phyloP scores from a whole-genome alignment of 2,888 invertebrate genomes.

The Idaea dimidiata region DNA sequence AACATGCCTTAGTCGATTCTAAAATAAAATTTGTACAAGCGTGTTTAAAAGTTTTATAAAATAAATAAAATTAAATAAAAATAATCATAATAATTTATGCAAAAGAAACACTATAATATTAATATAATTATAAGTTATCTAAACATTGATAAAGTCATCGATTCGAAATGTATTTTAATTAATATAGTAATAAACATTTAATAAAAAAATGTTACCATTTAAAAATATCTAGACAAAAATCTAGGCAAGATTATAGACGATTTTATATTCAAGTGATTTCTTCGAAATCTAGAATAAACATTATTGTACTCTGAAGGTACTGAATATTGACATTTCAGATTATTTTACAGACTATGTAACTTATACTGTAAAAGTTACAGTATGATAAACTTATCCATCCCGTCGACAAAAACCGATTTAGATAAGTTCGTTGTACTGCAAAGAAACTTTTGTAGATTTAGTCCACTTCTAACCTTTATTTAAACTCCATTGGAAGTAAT shows the following conservation, averaged over 20 bases:
- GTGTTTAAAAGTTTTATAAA: conserved; percentile 51
- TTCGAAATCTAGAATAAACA: conserved; percentile 57
- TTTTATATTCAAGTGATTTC: conserved; percentile 52
- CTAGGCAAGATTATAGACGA: conserved; percentile 68
- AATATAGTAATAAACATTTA: no score
- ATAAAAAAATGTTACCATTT: conserved; percentile 15
- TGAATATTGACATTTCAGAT: conserved; percentile 26
- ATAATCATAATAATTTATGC: conserved; percentile 68
- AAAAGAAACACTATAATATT: conserved; percentile 61
- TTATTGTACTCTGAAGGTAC: conserved; percentile 52
- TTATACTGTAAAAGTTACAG: conserved; percentile 13
- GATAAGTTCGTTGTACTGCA: background rate
- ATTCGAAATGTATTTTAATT: conserved; percentile 31
- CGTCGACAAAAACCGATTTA: background rate
- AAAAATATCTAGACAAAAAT: conserved; percentile 34
- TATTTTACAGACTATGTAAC: conserved; percentile 5
- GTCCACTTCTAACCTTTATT: background rate
- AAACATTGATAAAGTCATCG: conserved; percentile 27
- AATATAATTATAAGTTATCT: conserved; percentile 12
- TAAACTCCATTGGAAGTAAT: conserved; percentile 45
- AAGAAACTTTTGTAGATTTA: background rate
- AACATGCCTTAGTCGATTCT: conserved; percentile 36
- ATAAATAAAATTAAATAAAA: conserved; percentile 61
- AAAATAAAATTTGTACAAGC: conserved; percentile 53
- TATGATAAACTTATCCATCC: conserved; percentile 37